phyloP scores from a whole-genome alignment of 2,888 invertebrate species.

The Dermolepida albohirtum region DNA sequence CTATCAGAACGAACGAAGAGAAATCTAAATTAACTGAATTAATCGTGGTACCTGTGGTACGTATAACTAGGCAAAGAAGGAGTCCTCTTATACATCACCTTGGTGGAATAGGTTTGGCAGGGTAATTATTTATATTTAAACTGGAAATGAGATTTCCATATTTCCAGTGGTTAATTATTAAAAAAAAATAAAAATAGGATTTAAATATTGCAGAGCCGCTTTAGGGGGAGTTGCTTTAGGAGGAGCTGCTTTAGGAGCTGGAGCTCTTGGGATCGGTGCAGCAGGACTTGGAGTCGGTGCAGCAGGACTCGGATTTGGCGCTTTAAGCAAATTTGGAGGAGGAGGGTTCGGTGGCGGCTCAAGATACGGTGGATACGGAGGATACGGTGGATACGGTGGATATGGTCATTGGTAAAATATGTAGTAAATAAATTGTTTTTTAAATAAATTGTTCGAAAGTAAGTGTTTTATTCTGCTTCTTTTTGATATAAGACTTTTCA shows the following conservation, averaged over 20 bases:
- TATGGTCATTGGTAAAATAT: conserved; percentile 14
- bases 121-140: conserved; percentile 21
- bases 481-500: neutral
- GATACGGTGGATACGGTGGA: conserved; percentile 2
- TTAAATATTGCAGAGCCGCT: conserved; percentile 12
- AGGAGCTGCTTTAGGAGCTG: conserved; percentile 13
- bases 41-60: neutral
- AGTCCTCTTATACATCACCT: conserved; percentile 7
- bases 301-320: conserved; percentile 5
- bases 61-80: conserved; percentile 7
- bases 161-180: too few species aligned
- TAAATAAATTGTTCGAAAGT: conserved; percentile 7
- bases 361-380: conserved; percentile 5
- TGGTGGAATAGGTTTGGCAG: conserved; percentile 30
- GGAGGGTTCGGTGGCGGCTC: conserved; percentile 6
- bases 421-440: neutral
- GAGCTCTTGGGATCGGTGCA: conserved; percentile 28
- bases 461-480: neutral
- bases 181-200: neutral
- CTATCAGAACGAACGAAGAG: neutral
- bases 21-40: neutral
- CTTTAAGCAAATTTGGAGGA: neutral
- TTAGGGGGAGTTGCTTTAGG: conserved; percentile 21
- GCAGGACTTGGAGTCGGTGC: conserved; percentile 26
- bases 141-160: neutral